Conservation (phyloP, 2,888 invertebrate genomes). For the Lissocephala sabroskyi region DNA sequence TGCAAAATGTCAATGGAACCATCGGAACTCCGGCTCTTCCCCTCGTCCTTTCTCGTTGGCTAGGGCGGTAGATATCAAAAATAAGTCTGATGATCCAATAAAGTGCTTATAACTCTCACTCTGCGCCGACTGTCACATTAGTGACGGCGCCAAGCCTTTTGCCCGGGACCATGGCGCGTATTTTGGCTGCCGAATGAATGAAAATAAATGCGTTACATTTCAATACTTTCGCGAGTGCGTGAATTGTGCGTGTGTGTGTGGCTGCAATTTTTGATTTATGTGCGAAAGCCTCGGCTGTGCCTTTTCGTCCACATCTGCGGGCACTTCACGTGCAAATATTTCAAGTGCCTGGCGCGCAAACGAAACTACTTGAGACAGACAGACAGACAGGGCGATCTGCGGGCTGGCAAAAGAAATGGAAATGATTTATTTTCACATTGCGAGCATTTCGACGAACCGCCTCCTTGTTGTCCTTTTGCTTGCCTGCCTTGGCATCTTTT, state of each 20-base stretch:
- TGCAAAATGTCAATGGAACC: slow-evolving; percentile 62
- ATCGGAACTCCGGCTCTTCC: too few relatives aligned
- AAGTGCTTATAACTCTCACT: slow-evolving; percentile 58
- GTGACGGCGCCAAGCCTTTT: slow-evolving; percentile 46
- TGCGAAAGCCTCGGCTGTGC: too few relatives aligned
- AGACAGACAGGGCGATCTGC: slow-evolving; percentile 7
- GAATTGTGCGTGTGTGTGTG: slow-evolving; percentile 5
- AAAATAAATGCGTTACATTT: slow-evolving; percentile 67
- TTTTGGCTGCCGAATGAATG: slow-evolving; percentile 51
- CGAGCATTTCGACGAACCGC: slow-evolving; percentile 36
- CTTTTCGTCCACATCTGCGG: slow-evolving; percentile 17
- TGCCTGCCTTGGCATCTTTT: slow-evolving; percentile 58
- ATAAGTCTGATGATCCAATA: slow-evolving; percentile 68
- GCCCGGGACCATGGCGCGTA: slow-evolving; percentile 57
- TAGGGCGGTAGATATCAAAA: slow-evolving; percentile 60
- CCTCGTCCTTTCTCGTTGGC: slow-evolving; percentile 4
- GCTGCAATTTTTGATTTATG: slow-evolving; percentile 60
- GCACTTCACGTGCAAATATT: slow-evolving; percentile 68
- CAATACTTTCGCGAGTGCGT: slow-evolving; percentile 47
- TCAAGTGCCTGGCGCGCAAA: slow-evolving; percentile 41
- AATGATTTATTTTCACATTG: slow-evolving; percentile 69
- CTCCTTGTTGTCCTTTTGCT: too few relatives aligned
- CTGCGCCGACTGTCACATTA: slow-evolving; percentile 48
- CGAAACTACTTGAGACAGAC: slow-evolving; percentile 48
- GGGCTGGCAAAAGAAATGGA: slow-evolving; percentile 64